These are phyloP conservation scores for Drosophila truncata DNA, from an alignment of 1,140 invertebrate species.

Conservation along the genomic window DNA sequence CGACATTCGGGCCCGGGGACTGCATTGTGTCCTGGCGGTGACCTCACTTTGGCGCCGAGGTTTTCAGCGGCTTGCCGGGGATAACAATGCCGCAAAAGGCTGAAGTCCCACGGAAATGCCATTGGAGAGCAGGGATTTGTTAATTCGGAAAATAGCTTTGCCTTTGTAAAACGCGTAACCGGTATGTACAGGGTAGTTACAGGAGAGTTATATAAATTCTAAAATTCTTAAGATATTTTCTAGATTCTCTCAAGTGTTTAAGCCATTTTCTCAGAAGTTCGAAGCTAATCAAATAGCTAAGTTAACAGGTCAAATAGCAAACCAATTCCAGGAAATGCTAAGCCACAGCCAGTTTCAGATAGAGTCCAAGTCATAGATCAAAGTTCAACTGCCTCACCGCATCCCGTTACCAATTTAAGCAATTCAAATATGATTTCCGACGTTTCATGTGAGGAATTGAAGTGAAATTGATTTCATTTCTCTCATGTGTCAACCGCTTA, in stretches of 20 bases:
- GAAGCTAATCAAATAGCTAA: background rate
- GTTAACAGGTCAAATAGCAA: conserved; percentile 13
- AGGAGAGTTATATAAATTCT: too few relatives aligned
- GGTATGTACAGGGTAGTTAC: too few relatives aligned
- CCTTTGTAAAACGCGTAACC: background rate
- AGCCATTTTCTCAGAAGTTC: background rate
- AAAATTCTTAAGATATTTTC: background rate
- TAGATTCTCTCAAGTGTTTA: background rate
- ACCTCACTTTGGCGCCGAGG: conserved; percentile 17
- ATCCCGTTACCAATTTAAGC: conserved; percentile 24
- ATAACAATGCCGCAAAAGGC: background rate
- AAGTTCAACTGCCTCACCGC: conserved; percentile 16
- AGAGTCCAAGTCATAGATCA: conserved; percentile 11
- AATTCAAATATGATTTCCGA: conserved; percentile 46
- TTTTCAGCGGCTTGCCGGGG: conserved; percentile 1
- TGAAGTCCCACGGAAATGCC: conserved; percentile 2
- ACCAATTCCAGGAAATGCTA: background rate
- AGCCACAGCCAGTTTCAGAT: background rate
- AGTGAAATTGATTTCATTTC: conserved; percentile 50
- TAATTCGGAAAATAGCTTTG: conserved; percentile 6
- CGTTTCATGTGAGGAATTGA: conserved; percentile 39
- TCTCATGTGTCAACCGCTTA: conserved; percentile 23
- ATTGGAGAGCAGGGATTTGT: conserved; percentile 9
- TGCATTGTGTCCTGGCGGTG: conserved; percentile 42
- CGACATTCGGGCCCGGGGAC: conserved; percentile 33